Percentiles rank a stretch among this genome's conserved stretches.
These are phyloP conservation scores for Tragelaphus strepsiceros DNA, from an alignment of 2,113 vertebrate genomes.

Conservation along the genomic window DNA sequence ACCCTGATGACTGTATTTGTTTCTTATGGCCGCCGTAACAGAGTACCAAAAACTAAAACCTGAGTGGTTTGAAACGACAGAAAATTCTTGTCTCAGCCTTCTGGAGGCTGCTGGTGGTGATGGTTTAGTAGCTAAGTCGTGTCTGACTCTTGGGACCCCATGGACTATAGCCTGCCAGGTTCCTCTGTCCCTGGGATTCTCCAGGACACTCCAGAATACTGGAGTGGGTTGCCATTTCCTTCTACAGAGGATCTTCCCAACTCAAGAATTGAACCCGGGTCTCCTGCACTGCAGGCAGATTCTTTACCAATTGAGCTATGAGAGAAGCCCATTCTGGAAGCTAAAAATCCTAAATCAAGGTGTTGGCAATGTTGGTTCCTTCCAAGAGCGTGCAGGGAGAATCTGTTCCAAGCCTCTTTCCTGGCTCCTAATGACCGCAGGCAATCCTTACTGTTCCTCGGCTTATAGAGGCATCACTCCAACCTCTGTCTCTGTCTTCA, in stretches of 20 bases:
- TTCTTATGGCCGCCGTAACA: background rate
- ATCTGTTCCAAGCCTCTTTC: background rate
- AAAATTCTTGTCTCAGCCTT: background rate
- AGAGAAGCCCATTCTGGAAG: background rate
- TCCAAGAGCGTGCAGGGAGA: background rate
- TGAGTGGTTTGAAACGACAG: background rate
- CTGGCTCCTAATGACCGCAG: background rate
- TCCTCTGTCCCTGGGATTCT: background rate
- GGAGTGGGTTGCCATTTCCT: background rate
- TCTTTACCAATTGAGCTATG: background rate
- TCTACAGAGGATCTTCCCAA: background rate
- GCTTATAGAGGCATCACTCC: accelerated
- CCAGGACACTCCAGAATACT: background rate
- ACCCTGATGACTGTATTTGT: background rate
- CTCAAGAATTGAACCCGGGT: background rate
- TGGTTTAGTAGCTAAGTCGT: background rate
- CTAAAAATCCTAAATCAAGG: background rate
- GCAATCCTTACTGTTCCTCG: background rate
- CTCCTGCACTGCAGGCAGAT: background rate
- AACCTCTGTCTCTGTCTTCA: background rate
- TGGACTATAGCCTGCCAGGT: background rate
- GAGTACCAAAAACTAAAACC: background rate
- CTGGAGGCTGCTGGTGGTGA: background rate
- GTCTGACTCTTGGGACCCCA: background rate
- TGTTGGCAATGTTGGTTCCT: background rate